phyloP scores from a whole-genome alignment of 2,888 invertebrate species.

The Rhorus exstirpatorius region DNA sequence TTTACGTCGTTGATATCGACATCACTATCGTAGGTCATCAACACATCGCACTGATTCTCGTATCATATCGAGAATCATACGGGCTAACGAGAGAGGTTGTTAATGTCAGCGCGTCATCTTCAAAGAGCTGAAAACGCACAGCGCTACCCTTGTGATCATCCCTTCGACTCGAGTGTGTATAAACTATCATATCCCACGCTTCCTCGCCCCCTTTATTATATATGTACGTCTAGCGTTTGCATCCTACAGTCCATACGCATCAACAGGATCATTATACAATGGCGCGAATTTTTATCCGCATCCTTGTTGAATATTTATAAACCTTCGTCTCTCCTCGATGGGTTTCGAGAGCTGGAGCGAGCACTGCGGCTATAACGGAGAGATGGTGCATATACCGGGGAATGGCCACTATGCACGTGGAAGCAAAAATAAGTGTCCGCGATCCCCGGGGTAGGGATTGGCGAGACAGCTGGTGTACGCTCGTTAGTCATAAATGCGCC shows the following conservation, averaged over 20 bases:
- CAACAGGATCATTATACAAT: conserved; percentile 34
- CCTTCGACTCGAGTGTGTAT: neutral
- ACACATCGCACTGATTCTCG: conserved; percentile 38
- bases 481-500: conserved; percentile 42
- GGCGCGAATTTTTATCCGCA: conserved; percentile 18
- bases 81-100: conserved; percentile 61
- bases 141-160: neutral
- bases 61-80: conserved; percentile 17
- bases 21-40: neutral
- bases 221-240: neutral
- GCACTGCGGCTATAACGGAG: neutral
- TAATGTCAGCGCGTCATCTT: conserved; percentile 40
- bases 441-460: conserved; percentile 1
- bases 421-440: conserved; percentile 17
- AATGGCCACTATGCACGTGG: neutral
- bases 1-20: conserved; percentile 7
- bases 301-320: conserved; percentile 46
- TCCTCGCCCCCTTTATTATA: too few species aligned
- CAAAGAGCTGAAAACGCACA: conserved; percentile 26
- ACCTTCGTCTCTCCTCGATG: conserved; percentile 6
- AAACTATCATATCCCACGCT: too few species aligned
- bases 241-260: too few species aligned
- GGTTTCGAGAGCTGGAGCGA: conserved; percentile 15
- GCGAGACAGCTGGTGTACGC: conserved; percentile 14
- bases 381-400: neutral